Evolutionary conservation across 2,113 vertebrate species (phyloP), one percentile per base, ranked within the genome.

Genomic region (Pseudorectes ferrugineus): DNA sequence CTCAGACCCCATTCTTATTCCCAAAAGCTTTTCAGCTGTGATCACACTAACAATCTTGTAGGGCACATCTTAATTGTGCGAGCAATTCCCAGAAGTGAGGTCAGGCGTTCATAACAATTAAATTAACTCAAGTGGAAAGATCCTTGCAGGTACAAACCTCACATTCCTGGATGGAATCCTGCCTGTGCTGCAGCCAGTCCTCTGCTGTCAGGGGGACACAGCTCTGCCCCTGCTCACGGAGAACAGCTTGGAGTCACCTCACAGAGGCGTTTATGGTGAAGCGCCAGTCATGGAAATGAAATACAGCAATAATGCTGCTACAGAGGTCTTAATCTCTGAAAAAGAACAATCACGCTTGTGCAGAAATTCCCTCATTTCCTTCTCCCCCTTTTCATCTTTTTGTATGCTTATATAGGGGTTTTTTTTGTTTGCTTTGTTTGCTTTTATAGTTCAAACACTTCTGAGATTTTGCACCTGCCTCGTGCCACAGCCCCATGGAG

Each of bases 271-370:
- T 93, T 13, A 11, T 1, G 5, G 28, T 45, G 36, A 76, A 83
- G 31, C 29, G 68, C 18, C n/a, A 61, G 58, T 6, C 45, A 57
- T 3, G 1, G 58, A 21, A 76, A 28, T 45, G 49, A 93, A 92
- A 57, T 23, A n/a, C 21, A 67, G 11, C 38, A 12, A 29, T 29
- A 18, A 13, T 5, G 49, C 23, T 28, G 14, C 31, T 31, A 11
- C 25, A 52, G 12, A 78, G 22, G 4, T 63, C 4, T 48, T 65
- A 33, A 70, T 45, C 9, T 28, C 43, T 36, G 5, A 28, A 43
- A 42, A 94, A 62, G 15, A 92, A 4, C 36, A 71, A 51, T 33
- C 8, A 42, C 0, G 0, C 24, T 10, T 71, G 10, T 36, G 45
- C 9, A 65, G 45, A 52, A 79, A 31, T 55, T 45, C 43, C 38